Evolutionary conservation across 2,797 vertebrate genomes (phyloP).

Genomic region (Lacerta agilis): DNA sequence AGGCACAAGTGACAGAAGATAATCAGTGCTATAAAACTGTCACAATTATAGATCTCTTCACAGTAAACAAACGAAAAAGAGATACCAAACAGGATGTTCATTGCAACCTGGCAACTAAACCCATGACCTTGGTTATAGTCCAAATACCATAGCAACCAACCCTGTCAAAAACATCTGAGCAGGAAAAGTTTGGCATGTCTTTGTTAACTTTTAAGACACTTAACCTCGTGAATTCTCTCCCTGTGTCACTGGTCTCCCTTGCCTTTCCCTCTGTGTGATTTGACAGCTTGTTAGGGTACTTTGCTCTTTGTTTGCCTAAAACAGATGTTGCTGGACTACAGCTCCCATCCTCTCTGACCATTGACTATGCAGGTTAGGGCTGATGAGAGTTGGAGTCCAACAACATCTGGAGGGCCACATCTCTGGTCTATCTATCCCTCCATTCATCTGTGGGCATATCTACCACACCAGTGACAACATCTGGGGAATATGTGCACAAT

Average conservation of each 20-base stretch:
- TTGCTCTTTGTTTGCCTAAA: not conserved
- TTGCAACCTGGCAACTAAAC: accelerated
- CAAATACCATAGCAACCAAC: not conserved
- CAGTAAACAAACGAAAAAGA: conserved; percentile 17
- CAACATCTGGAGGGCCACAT: not conserved
- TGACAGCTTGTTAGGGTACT: not conserved
- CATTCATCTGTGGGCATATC: not conserved
- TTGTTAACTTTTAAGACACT: not conserved
- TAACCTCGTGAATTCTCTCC: not conserved
- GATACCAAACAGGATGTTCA: not conserved
- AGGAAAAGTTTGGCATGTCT: not conserved
- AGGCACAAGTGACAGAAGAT: conserved; percentile 9
- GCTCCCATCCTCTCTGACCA: too few relatives aligned
- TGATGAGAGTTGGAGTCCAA: too few relatives aligned
- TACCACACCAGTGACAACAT: too few relatives aligned
- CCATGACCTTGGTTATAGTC: accelerated
- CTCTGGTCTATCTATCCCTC: not conserved
- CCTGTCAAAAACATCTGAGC: not conserved
- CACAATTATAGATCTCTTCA: not conserved
- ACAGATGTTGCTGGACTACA: not conserved
- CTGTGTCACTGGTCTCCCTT: not conserved
- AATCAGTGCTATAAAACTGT: conserved; percentile 9
- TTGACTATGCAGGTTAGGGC: too few relatives aligned
- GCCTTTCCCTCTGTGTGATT: not conserved
- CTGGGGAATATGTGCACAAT: not conserved